Evolutionary conservation across 2,888 invertebrate species (phyloP).

Genomic region (Masnerella sp.): DNA sequence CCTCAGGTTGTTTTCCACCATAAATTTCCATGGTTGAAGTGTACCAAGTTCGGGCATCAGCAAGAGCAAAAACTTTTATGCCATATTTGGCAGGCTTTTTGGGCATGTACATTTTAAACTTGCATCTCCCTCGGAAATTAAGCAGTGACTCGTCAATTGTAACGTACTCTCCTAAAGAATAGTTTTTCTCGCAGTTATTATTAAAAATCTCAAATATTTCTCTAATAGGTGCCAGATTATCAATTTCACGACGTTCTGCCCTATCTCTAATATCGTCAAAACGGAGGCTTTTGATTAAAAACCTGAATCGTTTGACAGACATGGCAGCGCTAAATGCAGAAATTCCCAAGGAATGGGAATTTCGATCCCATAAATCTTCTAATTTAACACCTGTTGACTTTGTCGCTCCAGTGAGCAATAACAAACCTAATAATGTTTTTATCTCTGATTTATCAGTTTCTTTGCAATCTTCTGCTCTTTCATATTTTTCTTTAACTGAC

Average conservation of each 20-base stretch:
- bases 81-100: slow-evolving; percentile 44
- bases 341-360: neutral
- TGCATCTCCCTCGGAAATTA: slow-evolving; percentile 24
- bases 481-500: neutral
- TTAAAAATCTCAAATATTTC: neutral
- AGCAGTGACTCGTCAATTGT: slow-evolving; percentile 37
- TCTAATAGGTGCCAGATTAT: neutral
- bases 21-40: slow-evolving; percentile 34
- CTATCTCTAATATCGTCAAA: too few relatives aligned
- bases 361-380: neutral
- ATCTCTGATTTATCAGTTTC: neutral
- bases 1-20: slow-evolving; percentile 23
- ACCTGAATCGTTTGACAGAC: neutral
- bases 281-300: neutral
- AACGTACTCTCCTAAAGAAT: slow-evolving; percentile 8
- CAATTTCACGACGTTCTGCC: neutral
- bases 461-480: neutral
- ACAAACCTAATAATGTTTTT: neutral
- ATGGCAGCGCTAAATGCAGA: slow-evolving; percentile 2
- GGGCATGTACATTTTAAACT: slow-evolving; percentile 35
- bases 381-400: neutral
- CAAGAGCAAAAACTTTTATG: slow-evolving; percentile 27
- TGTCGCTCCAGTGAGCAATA: neutral
- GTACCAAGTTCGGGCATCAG: slow-evolving; percentile 23
- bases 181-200: slow-evolving; percentile 6